A percentile compares a stretch with the other conserved stretches of the same genome.
Evolutionary conservation across 2,888 invertebrate genomes (phyloP).

Genomic region (Rhamnusium bicolor): DNA sequence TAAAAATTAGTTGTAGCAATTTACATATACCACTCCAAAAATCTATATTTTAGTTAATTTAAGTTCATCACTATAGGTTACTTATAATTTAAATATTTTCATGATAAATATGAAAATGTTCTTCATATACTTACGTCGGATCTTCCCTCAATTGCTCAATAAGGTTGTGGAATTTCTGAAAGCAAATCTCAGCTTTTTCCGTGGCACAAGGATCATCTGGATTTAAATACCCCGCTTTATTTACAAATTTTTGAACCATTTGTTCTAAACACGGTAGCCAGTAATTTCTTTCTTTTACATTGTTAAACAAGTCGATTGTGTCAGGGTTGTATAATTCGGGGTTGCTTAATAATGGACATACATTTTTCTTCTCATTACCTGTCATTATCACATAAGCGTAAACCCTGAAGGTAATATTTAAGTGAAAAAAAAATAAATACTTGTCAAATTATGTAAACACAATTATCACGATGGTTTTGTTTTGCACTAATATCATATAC

Average conservation of each 20-base stretch:
- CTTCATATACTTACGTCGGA: conserved; percentile 83
- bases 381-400: conserved; percentile 39
- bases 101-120: neutral
- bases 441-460: conserved; percentile 15
- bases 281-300: conserved; percentile 89
- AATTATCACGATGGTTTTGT: conserved; percentile 16
- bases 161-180: conserved; percentile 86
- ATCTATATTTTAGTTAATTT: too few relatives aligned
- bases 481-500: conserved; percentile 9
- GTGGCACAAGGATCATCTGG: conserved; percentile 83
- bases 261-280: conserved; percentile 95
- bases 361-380: conserved; percentile 54
- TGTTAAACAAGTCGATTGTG: conserved; percentile 90
- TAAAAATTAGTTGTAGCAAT: too few relatives aligned
- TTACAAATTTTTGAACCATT: conserved; percentile 88
- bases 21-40: too few relatives aligned
- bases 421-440: conserved; percentile 7
- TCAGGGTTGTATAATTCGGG: conserved; percentile 90
- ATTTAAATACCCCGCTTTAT: conserved; percentile 86
- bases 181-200: conserved; percentile 86
- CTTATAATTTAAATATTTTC: too few relatives aligned
- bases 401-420: neutral
- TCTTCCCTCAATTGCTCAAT: conserved; percentile 83
- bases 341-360: conserved; percentile 86
- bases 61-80: too few relatives aligned